Evolutionary conservation across 2,113 vertebrate genomes (phyloP), one percentile per base, ranked within the genome.

Genomic region (Rhinoderma darwinii): DNA sequence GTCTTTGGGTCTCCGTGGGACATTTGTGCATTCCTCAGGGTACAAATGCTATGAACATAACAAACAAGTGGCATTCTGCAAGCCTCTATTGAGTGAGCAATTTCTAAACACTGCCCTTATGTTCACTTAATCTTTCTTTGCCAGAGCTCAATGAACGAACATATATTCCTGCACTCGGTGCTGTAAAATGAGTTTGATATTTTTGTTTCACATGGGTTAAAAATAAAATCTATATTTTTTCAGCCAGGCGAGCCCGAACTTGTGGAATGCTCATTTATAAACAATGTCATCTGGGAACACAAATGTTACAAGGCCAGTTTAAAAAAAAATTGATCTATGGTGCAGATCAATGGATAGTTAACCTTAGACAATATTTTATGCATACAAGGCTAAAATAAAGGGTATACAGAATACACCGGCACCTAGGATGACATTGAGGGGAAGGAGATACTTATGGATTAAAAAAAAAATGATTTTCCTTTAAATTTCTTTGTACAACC

Each of bases 41-140:
- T 75, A 25, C 37, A 75, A 75, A 51, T 79, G 44, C 30, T 37
- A 5, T 20, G 78, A 81, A 81, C 35, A 63, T 41, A 81, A 81
- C 51, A 81, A 81, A 81, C 78, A 56, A 81, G 78, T 39, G 35
- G 3, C 37, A 63, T 81, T 81, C 54, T 41, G 32, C 54, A 0
- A 0, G 22, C 11, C 37, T 81, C 54, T 25, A 56, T 81, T 39
- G 1, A 61, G 43, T 4, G 54, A 61, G 35, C 27, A 25, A 81
- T 56, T 79, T 79, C 68, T 54, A 32, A 56, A 6, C 35, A 2
- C 25, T n/a, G 8, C 35, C 2, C 54, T 10, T 37, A 63, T 81
- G 17, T 12, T 51, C 22, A 20, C 18, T 59, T 59, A 61, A 39
- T 54, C 22, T 25, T 75, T 44, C 41, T 75, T 44, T 47, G 37